These are phyloP conservation scores for Umimayanthus kanabou DNA, from an alignment of 92 coral and sea anemone genomes.

Conservation along the genomic window DNA sequence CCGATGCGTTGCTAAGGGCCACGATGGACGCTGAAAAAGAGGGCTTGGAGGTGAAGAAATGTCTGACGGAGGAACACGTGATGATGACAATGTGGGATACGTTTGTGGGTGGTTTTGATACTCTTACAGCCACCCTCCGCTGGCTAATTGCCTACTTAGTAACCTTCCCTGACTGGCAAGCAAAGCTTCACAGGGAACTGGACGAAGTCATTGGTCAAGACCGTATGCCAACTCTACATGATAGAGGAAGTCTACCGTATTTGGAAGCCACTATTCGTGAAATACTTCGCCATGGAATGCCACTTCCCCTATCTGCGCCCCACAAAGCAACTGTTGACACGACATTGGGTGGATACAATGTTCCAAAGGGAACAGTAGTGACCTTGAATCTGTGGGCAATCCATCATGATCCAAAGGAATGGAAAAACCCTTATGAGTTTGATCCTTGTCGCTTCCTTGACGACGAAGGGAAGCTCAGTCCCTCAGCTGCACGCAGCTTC, in stretches of 20 bases:
- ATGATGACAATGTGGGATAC: conserved; percentile 52
- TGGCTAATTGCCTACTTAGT: conserved; percentile 59
- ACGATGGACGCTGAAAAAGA: conserved; percentile 55
- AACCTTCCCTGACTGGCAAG: conserved; percentile 57
- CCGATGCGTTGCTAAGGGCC: conserved; percentile 54
- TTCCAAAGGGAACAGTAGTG: conserved; percentile 59
- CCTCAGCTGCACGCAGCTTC: conserved; percentile 37
- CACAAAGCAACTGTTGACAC: conserved; percentile 47
- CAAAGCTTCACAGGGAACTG: conserved; percentile 52
- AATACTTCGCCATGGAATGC: conserved; percentile 41
- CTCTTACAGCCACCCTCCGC: conserved; percentile 50
- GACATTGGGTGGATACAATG: conserved; percentile 46
- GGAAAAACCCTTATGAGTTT: conserved; percentile 60
- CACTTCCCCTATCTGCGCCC: conserved; percentile 31
- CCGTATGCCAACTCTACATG: conserved; percentile 48
- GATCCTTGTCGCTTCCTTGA: conserved; percentile 60
- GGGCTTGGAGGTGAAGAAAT: conserved; percentile 40
- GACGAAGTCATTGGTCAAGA: conserved; percentile 49
- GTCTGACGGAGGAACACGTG: conserved; percentile 54
- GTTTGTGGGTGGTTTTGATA: conserved; percentile 70
- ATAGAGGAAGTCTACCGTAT: conserved; percentile 51
- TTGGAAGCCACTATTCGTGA: conserved; percentile 62
- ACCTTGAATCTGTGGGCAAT: conserved; percentile 51
- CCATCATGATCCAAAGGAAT: conserved; percentile 55
- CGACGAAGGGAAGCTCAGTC: conserved; percentile 50